Conservation (phyloP, 1,140 invertebrate species). For the Microplitis demolitor region DNA sequence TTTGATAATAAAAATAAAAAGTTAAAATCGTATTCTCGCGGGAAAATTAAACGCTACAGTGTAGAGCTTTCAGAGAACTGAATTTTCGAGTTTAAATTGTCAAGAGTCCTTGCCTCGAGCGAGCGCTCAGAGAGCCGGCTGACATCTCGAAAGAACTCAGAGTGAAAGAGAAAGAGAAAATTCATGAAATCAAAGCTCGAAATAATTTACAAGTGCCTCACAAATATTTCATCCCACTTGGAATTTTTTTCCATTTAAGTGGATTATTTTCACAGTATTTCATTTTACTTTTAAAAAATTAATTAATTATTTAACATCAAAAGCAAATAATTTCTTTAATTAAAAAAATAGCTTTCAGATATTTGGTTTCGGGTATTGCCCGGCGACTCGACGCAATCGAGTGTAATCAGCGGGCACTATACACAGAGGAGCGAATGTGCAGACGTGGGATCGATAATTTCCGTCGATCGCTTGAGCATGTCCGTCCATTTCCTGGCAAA, state of each 20-base stretch:
- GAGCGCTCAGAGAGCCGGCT: neutral
- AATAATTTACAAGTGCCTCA: neutral
- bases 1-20: no score
- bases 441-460: conserved; percentile 15
- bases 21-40: neutral
- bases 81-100: neutral
- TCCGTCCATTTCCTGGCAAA: conserved; percentile 14
- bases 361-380: no score
- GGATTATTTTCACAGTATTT: neutral
- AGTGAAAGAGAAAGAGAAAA: neutral
- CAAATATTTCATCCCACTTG: neutral
- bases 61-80: neutral
- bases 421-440: neutral
- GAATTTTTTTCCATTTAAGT: neutral
- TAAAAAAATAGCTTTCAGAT: no score
- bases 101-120: neutral
- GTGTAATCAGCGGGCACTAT: neutral
- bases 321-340: no score
- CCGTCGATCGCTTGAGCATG: conserved; percentile 6
- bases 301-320: no score
- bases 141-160: neutral
- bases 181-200: conserved; percentile 3
- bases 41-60: neutral
- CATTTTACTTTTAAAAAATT: neutral
- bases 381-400: neutral